Percentiles rank a stretch among this genome's conserved stretches.
These are phyloP conservation scores for Leiothrix lutea DNA, from an alignment of 2,113 vertebrate species.

Conservation along the genomic window DNA sequence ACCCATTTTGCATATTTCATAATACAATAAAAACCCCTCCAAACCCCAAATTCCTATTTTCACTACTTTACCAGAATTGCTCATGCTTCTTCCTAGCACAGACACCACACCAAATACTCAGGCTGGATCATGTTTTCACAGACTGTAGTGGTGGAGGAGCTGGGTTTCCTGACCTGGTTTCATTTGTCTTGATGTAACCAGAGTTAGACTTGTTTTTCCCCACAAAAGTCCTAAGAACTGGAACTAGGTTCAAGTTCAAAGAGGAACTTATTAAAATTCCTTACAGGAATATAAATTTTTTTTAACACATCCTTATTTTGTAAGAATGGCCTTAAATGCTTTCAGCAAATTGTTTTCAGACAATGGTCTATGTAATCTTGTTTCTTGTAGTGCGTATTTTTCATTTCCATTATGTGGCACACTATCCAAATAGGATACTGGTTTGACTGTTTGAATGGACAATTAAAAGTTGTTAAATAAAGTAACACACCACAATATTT, in stretches of 20 bases:
- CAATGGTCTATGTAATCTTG: background rate
- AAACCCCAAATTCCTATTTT: background rate
- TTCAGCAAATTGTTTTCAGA: background rate
- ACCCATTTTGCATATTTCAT: background rate
- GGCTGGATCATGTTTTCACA: background rate
- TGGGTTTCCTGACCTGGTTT: background rate
- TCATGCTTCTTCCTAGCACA: background rate
- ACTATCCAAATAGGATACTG: background rate
- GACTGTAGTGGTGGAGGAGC: background rate
- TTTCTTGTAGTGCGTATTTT: background rate
- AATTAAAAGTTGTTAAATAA: background rate
- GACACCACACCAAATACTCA: background rate
- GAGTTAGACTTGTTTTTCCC: background rate
- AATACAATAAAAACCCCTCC: background rate
- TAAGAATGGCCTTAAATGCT: background rate
- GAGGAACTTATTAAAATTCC: background rate
- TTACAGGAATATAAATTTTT: background rate
- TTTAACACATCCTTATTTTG: background rate
- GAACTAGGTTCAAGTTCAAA: background rate
- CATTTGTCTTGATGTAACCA: background rate
- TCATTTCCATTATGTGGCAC: background rate
- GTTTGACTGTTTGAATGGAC: background rate
- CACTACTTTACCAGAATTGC: background rate
- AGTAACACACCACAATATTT: background rate
- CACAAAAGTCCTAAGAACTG: background rate